Evolutionary conservation across 2,113 vertebrate genomes (phyloP), one percentile per base, ranked within the genome.

Genomic region (Cnemophilus loriae): DNA sequence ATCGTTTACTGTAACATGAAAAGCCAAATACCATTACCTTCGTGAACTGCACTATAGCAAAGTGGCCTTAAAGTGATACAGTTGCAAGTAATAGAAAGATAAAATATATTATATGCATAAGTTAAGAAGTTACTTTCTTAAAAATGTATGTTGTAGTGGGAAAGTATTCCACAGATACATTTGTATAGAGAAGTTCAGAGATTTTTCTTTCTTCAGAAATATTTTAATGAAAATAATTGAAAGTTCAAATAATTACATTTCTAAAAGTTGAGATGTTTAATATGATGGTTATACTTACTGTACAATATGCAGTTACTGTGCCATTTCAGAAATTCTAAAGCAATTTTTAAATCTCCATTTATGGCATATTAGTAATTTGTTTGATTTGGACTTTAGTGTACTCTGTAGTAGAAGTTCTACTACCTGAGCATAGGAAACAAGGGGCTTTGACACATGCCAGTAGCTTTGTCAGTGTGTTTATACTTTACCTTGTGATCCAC

Each of bases 11-110:
- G 0, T 50, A 63, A 44, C 12, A 27, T 42, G 37, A 67, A 61
- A 55, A 37, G 28, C 35, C 30, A 37, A 8, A 7, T 50, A 42
- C 52, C 0, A 0, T 33, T 57, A 23, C 1, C 0, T 77, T 10
- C 0, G 0, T 78, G 6, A 67, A 46, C 64, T 76, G 10, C 1
- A 0, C 30, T 68, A 2, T 30, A 73, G 35, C 16, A 18, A 52
- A 65, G 18, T 82, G 16, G 7, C 39, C 64, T 77, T 61, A 65
- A 28, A 9, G 15, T 49, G 20, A 5, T 69, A 32, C 21, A 24
- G 30, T 73, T 67, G 22, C 30, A 81, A n/a, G 19, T 69, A 61
- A n/a, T 35, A 74, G 65, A 37, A 61, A 55, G 63, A 67, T 14
- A 44, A 84, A 87, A 37, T 55, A 21, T 0, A 37, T 37, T 46